Percentiles rank a stretch among this genome's conserved stretches.
Conservation (phyloP, 2,113 vertebrate species). For the Otis tarda region DNA sequence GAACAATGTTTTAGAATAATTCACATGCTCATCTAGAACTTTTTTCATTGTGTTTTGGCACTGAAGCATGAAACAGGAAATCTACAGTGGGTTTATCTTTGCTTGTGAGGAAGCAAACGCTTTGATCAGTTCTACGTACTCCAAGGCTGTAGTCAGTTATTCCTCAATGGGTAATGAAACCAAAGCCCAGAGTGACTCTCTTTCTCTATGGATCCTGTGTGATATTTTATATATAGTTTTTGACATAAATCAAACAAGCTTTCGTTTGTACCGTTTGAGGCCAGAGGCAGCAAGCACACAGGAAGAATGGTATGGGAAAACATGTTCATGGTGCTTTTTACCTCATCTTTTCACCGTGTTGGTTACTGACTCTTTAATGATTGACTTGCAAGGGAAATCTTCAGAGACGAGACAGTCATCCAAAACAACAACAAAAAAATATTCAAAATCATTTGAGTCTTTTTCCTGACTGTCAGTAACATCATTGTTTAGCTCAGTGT, state of each 20-base stretch:
- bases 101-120: slow-evolving; percentile 24
- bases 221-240: slow-evolving; percentile 69
- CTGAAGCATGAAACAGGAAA: slow-evolving; percentile 62
- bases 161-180: slow-evolving; percentile 53
- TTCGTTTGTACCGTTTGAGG: slow-evolving; percentile 58
- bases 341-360: slow-evolving; percentile 10
- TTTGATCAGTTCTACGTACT: slow-evolving; percentile 58
- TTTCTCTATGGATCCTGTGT: slow-evolving; percentile 54
- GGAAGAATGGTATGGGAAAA: slow-evolving; percentile 34
- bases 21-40: slow-evolving; percentile 55
- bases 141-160: slow-evolving; percentile 64
- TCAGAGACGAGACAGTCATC: slow-evolving; percentile 23
- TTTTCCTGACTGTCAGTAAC: slow-evolving; percentile 11
- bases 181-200: slow-evolving; percentile 49
- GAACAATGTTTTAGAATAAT: slow-evolving; percentile 61
- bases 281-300: slow-evolving; percentile 32
- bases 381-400: slow-evolving; percentile 42
- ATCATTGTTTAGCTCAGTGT: not conserved
- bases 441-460: not conserved
- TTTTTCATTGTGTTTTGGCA: slow-evolving; percentile 62
- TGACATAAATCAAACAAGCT: slow-evolving; percentile 66
- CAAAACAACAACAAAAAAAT: not conserved
- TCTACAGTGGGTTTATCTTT: slow-evolving; percentile 60
- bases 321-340: not conserved
- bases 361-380: slow-evolving; percentile 26